A percentile compares a stretch with the other conserved stretches of the same genome.
Evolutionary conservation across 2,888 invertebrate species (phyloP).

Genomic region (Corbicula japonica): DNA sequence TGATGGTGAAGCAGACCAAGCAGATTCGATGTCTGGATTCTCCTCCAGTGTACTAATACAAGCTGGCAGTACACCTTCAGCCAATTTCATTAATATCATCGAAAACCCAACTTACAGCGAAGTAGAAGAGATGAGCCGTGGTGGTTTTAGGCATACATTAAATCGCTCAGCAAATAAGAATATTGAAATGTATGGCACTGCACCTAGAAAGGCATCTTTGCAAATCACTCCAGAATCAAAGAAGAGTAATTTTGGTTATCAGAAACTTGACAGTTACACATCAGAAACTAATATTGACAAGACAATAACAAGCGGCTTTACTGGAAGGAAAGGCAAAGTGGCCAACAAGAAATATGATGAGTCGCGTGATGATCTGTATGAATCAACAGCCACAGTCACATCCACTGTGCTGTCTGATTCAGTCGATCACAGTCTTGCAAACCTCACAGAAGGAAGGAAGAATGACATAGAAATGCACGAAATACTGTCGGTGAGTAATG

Average conservation of each 20-base stretch:
- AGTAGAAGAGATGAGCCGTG: no score
- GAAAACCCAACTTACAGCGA: no score
- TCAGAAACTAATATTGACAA: constrained; percentile 49
- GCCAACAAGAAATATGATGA: neutral
- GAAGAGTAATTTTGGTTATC: constrained; percentile 40
- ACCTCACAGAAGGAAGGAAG: constrained; percentile 26
- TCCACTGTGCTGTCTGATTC: constrained; percentile 53
- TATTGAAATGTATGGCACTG: no score
- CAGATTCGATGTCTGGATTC: no score
- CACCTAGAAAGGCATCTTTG: constrained; percentile 50
- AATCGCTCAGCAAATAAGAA: neutral
- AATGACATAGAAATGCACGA: neutral
- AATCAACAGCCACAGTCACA: constrained; percentile 58
- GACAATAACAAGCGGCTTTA: constrained; percentile 3
- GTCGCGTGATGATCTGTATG: constrained; percentile 55
- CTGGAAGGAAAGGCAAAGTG: constrained; percentile 8
- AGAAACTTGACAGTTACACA: constrained; percentile 47
- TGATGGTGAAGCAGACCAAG: neutral
- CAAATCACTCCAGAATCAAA: constrained; percentile 34
- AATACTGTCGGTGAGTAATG: constrained; percentile 8
- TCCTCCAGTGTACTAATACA: no score
- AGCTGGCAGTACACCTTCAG: constrained; percentile 2
- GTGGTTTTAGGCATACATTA: neutral
- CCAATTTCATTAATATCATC: constrained; percentile 15
- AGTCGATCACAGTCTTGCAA: constrained; percentile 42